Evolutionary conservation across 2,113 vertebrate species (phyloP), one percentile per base, ranked within the genome.

Genomic region (Heterotis niloticus): DNA sequence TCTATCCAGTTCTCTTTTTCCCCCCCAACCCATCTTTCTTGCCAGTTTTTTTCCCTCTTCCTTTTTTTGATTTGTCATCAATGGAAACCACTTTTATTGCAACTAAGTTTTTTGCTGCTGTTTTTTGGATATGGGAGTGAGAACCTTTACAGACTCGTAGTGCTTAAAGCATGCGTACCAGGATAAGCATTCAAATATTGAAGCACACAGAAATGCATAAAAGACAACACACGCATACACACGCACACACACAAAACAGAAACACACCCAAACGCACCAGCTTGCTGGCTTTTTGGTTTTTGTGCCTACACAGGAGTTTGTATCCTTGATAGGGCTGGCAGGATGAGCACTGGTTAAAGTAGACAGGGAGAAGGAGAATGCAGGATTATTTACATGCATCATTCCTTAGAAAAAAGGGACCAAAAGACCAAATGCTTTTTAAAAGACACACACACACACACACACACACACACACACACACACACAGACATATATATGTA

Each of bases 351-450:
- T 91, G 90, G 88, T 91, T 74, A 80, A 83, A 83, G 85, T 78
- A 79, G 84, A 83, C 79, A 83, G 80, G 84, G 68, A 85, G 82
- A 86, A 84, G 87, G 88, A 90, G 89, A 92, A 91, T 92, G 90
- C 92, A 92, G 92, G 92, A 93, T 89, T 91, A 93, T 92, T 92
- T 90, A 93, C 91, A 91, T 90, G 92, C 91, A 92, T 93, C 92
- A 93, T 93, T 93, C 92, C 92, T 93, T 93, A 92, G 92, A 89
- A 93, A 91, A 92, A 93, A 93, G 92, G 92, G 92, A 93, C 92
- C 92, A 93, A 93, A 93, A 91, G 92, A 93, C 92, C 92, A 91
- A 90, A 91, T 80, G 90, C 91, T 92, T 93, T 93, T 92, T 91
- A 91, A 93, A 93, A 91, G 84, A 91, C 89, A 91, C 91, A 90